phyloP scores from a whole-genome alignment of 2,888 invertebrate species.

The Drosophila longiperda region DNA sequence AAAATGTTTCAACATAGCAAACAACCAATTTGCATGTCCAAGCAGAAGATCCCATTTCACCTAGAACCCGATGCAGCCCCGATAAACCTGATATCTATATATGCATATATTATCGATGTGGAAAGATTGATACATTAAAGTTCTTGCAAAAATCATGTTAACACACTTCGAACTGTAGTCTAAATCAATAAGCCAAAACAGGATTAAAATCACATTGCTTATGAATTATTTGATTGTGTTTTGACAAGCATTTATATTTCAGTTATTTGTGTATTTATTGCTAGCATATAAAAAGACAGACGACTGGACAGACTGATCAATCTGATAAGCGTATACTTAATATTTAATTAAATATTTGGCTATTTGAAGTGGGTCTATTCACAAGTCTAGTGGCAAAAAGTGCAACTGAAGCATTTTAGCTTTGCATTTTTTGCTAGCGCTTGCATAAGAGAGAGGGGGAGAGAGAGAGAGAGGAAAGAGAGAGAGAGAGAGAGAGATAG shows the following conservation, averaged over 20 bases:
- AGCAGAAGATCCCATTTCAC: not conserved
- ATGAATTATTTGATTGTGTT: not conserved
- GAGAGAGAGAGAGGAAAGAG: not conserved
- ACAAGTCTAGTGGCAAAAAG: too few relatives aligned
- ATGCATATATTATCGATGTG: not conserved
- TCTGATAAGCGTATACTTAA: not conserved
- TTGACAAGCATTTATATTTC: not conserved
- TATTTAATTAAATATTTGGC: not conserved
- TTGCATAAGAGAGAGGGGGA: not conserved
- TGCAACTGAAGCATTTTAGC: not conserved
- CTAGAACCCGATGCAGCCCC: not conserved
- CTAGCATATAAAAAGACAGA: not conserved
- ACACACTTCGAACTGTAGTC: not conserved
- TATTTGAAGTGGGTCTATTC: not conserved
- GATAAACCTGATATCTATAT: not conserved
- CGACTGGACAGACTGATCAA: not conserved
- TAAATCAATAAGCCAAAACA: not conserved
- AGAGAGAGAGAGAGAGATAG: not conserved
- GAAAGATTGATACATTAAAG: not conserved
- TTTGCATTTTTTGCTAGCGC: not conserved
- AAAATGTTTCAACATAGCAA: conserved; percentile 22
- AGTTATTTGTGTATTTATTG: not conserved
- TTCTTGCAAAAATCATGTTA: not conserved
- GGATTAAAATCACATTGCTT: not conserved
- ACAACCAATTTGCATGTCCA: not conserved